Evolutionary conservation across 2,113 vertebrate species (phyloP).

Genomic region (Hyaena hyaena): DNA sequence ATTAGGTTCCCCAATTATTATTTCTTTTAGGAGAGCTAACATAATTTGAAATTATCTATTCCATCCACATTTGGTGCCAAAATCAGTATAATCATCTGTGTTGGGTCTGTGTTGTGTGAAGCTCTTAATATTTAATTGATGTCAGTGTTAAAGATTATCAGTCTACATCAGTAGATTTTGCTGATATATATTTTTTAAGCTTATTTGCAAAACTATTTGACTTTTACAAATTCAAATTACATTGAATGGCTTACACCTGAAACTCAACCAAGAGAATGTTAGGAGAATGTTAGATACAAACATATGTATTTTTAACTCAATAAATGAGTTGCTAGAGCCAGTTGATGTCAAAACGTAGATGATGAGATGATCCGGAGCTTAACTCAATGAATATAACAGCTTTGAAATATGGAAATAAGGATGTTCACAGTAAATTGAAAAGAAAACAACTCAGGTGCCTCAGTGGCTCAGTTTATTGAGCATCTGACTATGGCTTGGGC

Average conservation of each 20-base stretch:
- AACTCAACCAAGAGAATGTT: neutral
- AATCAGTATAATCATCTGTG: neutral
- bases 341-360: conserved; percentile 19
- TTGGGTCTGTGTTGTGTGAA: neutral
- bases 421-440: neutral
- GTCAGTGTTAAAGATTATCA: neutral
- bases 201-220: neutral
- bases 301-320: neutral
- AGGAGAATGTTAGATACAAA: neutral
- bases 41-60: neutral
- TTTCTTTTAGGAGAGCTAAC: neutral
- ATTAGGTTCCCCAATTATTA: neutral
- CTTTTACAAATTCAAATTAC: neutral
- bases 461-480: too few relatives aligned
- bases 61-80: neutral
- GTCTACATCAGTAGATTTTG: neutral
- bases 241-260: neutral
- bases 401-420: neutral
- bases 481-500: too few relatives aligned
- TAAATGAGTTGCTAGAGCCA: neutral
- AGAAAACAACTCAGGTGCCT: neutral
- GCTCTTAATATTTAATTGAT: neutral
- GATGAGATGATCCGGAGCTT: neutral
- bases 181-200: neutral
- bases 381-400: neutral